Conservation (phyloP, 2,888 invertebrate genomes). For the Chalcis sispes region DNA sequence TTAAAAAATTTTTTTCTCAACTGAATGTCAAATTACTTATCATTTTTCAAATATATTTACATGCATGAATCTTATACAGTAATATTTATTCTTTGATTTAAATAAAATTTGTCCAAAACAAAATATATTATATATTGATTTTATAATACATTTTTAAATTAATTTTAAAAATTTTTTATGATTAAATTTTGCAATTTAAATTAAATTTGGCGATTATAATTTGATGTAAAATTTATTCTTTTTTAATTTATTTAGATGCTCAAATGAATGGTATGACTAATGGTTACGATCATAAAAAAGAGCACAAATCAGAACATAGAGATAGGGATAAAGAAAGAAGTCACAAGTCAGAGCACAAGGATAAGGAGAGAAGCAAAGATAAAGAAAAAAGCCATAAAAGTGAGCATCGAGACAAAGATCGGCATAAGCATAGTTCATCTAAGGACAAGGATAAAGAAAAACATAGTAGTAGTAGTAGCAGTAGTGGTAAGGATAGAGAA, state of each 20-base stretch:
- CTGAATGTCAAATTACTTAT: too few relatives aligned
- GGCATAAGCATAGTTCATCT: conserved; percentile 71
- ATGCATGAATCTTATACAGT: too few relatives aligned
- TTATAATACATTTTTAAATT: too few relatives aligned
- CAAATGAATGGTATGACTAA: conserved; percentile 89
- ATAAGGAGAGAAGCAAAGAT: conserved; percentile 79
- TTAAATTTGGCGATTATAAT: too few relatives aligned
- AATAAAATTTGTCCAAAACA: too few relatives aligned
- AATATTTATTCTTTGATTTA: too few relatives aligned
- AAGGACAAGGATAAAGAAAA: conserved; percentile 76
- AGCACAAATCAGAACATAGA: conserved; percentile 79
- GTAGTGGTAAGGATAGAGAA: conserved; percentile 69
- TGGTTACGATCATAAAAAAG: conserved; percentile 81
- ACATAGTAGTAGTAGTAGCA: conserved; percentile 74
- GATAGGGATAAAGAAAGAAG: conserved; percentile 77
- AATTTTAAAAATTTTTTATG: neutral
- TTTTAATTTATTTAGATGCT: conserved; percentile 67
- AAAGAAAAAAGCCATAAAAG: conserved; percentile 77
- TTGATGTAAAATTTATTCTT: too few relatives aligned
- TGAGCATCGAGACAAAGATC: conserved; percentile 82
- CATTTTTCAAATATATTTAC: too few relatives aligned
- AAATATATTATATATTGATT: too few relatives aligned
- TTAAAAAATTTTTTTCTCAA: too few relatives aligned
- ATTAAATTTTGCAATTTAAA: neutral
- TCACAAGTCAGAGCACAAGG: conserved; percentile 75